These are phyloP conservation scores for Aphis gossypii DNA, from an alignment of 1,140 invertebrate species.

Conservation along the genomic window DNA sequence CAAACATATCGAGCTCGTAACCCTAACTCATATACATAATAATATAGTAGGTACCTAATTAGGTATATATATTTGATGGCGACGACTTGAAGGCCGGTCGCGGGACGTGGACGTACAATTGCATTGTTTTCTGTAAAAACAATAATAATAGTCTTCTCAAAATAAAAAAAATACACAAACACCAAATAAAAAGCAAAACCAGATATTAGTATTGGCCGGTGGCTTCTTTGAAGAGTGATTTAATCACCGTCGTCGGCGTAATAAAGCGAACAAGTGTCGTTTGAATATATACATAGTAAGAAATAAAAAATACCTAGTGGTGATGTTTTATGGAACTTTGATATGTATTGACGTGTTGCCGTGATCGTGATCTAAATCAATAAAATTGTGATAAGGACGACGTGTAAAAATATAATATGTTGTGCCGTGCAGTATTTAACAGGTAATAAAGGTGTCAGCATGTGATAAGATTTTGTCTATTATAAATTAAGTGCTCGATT, in stretches of 20 bases:
- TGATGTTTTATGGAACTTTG: not conserved
- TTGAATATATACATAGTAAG: no score
- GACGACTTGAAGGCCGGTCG: not conserved
- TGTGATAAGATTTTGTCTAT: not conserved
- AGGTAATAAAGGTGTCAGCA: not conserved
- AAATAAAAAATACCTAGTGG: not conserved
- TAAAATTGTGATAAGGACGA: not conserved
- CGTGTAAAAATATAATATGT: not conserved
- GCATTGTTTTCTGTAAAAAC: not conserved
- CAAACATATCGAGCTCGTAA: not conserved
- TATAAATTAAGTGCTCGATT: not conserved
- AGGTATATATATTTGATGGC: not conserved
- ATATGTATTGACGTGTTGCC: not conserved
- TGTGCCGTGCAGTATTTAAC: not conserved
- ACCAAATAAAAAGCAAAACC: not conserved
- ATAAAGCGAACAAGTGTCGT: not conserved
- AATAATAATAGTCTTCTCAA: not conserved
- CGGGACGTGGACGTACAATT: not conserved
- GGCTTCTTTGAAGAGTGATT: not conserved
- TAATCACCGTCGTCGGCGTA: not conserved
- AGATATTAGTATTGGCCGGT: not conserved
- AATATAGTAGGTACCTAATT: not conserved
- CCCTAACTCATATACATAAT: not conserved
- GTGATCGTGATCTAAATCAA: not conserved
- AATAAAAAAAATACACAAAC: not conserved